phyloP scores from a whole-genome alignment of 2,797 vertebrate species.

The Syngnathus acus region DNA sequence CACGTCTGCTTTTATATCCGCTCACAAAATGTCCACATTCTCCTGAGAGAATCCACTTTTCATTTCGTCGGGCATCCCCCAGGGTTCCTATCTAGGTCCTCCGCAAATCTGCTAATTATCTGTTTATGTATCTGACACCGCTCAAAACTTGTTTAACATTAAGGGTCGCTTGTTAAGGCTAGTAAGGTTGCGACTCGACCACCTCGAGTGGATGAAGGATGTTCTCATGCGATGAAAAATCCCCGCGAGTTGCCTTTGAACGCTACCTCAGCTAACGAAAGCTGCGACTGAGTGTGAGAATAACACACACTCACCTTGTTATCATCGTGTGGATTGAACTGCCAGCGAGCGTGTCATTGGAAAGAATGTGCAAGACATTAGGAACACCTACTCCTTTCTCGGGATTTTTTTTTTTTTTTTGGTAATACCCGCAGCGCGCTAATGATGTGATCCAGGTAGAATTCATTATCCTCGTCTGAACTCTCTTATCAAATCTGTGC shows the following conservation, averaged over 20 bases:
- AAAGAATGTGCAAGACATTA: conserved; percentile 16
- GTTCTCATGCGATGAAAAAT: conserved; percentile 70
- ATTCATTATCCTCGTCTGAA: conserved; percentile 23
- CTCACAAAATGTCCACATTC: neutral
- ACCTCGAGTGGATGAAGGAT: conserved; percentile 65
- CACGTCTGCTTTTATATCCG: conserved; percentile 4
- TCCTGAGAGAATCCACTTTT: conserved; percentile 16
- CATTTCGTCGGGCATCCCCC: conserved; percentile 33
- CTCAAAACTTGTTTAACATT: conserved; percentile 64
- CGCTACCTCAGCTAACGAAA: conserved; percentile 35
- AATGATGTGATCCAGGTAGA: conserved; percentile 38
- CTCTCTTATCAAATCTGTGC: conserved; percentile 12
- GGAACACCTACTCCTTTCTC: conserved; percentile 13
- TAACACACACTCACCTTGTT: conserved; percentile 19
- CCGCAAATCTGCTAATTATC: conserved; percentile 44
- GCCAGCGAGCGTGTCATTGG: conserved; percentile 9
- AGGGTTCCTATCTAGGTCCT: conserved; percentile 36
- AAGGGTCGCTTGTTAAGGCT: conserved; percentile 63
- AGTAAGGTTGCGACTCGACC: conserved; percentile 62
- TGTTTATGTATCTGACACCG: conserved; percentile 42
- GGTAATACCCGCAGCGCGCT: conserved; percentile 10
- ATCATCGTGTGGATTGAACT: conserved; percentile 26
- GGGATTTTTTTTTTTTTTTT: conserved; percentile 5
- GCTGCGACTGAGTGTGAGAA: conserved; percentile 4
- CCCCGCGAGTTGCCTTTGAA: conserved; percentile 60